Evolutionary conservation across 2,888 invertebrate species (phyloP), one percentile per base, ranked within the genome.

Genomic region (Rhabditophanes sp.): DNA sequence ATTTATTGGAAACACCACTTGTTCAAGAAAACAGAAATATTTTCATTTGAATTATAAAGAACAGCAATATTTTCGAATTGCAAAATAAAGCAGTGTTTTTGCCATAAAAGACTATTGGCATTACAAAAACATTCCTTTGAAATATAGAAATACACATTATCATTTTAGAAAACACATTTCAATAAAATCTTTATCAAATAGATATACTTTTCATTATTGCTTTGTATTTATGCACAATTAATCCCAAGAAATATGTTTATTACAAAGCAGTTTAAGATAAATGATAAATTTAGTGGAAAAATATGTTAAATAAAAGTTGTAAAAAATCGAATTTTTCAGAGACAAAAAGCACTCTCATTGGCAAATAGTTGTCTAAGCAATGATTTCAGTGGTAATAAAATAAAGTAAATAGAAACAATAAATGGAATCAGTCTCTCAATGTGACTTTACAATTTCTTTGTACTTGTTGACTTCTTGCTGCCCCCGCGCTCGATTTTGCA

Each of bases 391-490:
- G 9, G 9, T 17, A 25, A 25, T 17, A 16, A 6, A 5, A 18
- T 25, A 25, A 4, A 25, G 5, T n/a, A n/a, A n/a, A n/a, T n/a
- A n/a, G n/a, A n/a, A 25, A 18, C 25, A 25, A 16, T 17, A 25
- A 25, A 25, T 25, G 17, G 18, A 25, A 25, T 9, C 18, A 18
- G 17, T 9, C 16, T 9, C 9, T 9, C 17, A 25, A 25, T 25
- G 9, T 25, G 25, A 25, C 16, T 2, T 18, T 25, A 18, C 17
- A 18, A 25, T 18, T 16, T 25, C 18, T 25, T 9, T 16, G 2
- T 17, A 25, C 16, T 17, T 17, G 36, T 16, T n/a, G 25, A 11
- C 20, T 40, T 39, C 32, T 39, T 40, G 15, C 45, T 31, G 9
- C 12, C 14, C n/a, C 42, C 37, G 7, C 25, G 42, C 9, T 14